These are phyloP conservation scores for Lepidonotus clava DNA, from an alignment of 2,888 invertebrate genomes.

Conservation along the genomic window DNA sequence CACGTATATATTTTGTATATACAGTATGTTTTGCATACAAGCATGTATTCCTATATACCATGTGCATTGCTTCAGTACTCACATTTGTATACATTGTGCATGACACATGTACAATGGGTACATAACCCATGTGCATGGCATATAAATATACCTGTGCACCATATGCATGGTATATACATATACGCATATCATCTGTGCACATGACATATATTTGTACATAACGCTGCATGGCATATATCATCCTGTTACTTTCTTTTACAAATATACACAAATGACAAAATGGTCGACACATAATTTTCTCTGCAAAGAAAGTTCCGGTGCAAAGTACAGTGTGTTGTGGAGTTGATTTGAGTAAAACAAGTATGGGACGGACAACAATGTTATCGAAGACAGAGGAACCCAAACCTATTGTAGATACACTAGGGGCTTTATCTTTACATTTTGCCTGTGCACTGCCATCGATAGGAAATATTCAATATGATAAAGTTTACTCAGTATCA, in stretches of 20 bases:
- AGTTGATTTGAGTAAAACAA: neutral
- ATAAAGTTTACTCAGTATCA: conserved; percentile 32
- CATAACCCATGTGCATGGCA: no score
- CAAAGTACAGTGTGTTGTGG: neutral
- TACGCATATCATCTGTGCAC: neutral
- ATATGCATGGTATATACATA: no score
- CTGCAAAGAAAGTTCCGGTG: no score
- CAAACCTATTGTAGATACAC: conserved; percentile 32
- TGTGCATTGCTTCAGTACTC: no score
- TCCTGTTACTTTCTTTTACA: neutral
- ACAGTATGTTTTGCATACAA: no score
- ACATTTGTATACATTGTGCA: no score
- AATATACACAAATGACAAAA: neutral
- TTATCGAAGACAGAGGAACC: neutral
- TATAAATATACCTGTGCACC: no score
- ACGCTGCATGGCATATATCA: neutral
- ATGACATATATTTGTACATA: neutral
- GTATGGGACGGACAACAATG: conserved; percentile 30
- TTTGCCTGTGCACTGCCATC: conserved; percentile 52
- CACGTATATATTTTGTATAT: no score
- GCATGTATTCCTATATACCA: no score
- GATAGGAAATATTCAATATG: conserved; percentile 39
- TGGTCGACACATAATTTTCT: neutral
- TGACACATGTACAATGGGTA: no score
- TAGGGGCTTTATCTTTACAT: conserved; percentile 34